phyloP scores from a whole-genome alignment of 1,140 invertebrate genomes.

The Chrysoperla carnea region DNA sequence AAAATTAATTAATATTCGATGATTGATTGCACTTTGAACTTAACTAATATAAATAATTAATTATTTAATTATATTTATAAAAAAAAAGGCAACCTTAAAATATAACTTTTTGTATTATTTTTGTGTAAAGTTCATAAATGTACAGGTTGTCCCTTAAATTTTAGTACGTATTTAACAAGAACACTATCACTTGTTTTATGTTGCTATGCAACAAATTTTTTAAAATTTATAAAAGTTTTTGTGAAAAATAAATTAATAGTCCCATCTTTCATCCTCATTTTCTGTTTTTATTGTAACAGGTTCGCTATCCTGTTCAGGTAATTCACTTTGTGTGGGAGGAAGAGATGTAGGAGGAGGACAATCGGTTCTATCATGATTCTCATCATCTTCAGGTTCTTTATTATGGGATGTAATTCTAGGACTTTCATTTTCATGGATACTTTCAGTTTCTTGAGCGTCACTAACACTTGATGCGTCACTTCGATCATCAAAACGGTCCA shows the following conservation, averaged over 20 bases:
- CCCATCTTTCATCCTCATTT: constrained; percentile 23
- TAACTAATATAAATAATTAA: neutral
- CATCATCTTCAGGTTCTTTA: neutral
- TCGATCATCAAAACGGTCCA: constrained; percentile 34
- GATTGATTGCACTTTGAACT: neutral
- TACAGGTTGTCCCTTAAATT: neutral
- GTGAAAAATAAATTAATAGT: constrained; percentile 16
- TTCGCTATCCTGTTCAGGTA: neutral
- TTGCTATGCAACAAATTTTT: too few relatives aligned
- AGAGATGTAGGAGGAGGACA: too few relatives aligned
- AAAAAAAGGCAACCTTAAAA: neutral
- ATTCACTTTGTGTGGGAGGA: too few relatives aligned
- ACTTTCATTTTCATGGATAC: constrained; percentile 1
- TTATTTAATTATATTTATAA: neutral
- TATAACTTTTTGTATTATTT: too few relatives aligned
- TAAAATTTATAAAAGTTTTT: too few relatives aligned
- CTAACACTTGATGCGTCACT: constrained; percentile 32
- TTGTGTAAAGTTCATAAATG: too few relatives aligned
- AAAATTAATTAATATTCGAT: neutral
- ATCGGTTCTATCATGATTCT: neutral
- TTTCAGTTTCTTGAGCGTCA: constrained; percentile 21
- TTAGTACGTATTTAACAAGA: too few relatives aligned
- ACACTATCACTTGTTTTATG: too few relatives aligned
- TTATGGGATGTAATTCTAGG: constrained; percentile 9
- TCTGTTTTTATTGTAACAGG: constrained; percentile 11